Percentiles rank a stretch among this genome's conserved stretches.
Evolutionary conservation across 2,797 vertebrate genomes (phyloP).

Genomic region (Tachyglossus aculeatus): DNA sequence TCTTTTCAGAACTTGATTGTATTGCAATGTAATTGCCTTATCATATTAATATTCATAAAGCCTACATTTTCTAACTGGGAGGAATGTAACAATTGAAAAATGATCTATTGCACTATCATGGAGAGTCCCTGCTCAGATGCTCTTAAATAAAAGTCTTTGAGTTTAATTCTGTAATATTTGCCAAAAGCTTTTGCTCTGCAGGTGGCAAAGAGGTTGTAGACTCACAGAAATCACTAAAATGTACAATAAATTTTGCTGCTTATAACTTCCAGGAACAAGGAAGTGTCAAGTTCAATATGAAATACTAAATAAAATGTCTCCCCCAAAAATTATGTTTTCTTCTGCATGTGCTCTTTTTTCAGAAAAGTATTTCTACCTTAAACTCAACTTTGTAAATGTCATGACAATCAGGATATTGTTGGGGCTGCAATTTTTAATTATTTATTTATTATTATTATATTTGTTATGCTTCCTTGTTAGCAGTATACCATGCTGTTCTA

Average conservation of each 20-base stretch:
- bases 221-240: too few species aligned
- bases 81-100: constrained; percentile 37
- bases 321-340: neutral
- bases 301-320: neutral
- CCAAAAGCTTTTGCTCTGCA: too few species aligned
- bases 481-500: neutral
- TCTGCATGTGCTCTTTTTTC: neutral
- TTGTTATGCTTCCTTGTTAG: neutral
- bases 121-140: constrained; percentile 4
- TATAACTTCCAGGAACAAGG: too few species aligned
- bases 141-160: constrained; percentile 2
- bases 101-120: neutral
- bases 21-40: constrained; percentile 35
- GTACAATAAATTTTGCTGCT: too few species aligned
- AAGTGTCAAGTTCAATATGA: too few species aligned
- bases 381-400: neutral
- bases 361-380: constrained; percentile 12
- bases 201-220: too few species aligned
- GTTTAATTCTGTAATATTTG: too few species aligned
- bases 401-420: neutral
- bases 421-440: neutral
- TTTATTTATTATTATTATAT: neutral
- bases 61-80: constrained; percentile 17
- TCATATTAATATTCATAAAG: constrained; percentile 39
- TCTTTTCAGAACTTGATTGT: constrained; percentile 1